Evolutionary conservation across 2,113 vertebrate genomes (phyloP).

Genomic region (Pan paniscus): DNA sequence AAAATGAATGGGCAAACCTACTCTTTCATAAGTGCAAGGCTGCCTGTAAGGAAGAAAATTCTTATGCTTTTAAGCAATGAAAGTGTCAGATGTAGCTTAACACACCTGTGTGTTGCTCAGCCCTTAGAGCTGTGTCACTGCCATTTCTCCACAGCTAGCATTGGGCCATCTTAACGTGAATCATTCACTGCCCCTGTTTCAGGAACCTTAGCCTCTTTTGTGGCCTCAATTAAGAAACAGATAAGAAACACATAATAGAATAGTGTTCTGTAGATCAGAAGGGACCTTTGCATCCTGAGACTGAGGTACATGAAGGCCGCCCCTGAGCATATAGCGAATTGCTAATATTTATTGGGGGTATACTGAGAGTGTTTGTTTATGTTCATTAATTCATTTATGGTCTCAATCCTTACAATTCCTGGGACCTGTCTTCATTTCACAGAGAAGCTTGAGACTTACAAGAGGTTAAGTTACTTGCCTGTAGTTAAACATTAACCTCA

Average conservation of each 20-base stretch:
- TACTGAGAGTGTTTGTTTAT: not conserved
- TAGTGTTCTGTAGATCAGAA: not conserved
- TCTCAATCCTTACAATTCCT: not conserved
- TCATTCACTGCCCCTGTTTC: not conserved
- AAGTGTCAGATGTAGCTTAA: not conserved
- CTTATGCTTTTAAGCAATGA: not conserved
- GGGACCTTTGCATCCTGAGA: too few species aligned
- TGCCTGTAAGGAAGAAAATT: not conserved
- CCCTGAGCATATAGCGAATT: not conserved
- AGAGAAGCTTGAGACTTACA: not conserved
- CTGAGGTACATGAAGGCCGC: fast-evolving
- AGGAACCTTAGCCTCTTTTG: not conserved
- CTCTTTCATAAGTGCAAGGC: not conserved
- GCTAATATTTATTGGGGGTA: not conserved
- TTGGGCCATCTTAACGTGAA: not conserved
- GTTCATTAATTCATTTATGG: not conserved
- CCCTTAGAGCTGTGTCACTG: not conserved
- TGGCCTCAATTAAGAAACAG: not conserved
- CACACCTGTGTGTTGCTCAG: not conserved
- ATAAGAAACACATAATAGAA: not conserved
- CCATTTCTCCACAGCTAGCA: fast-evolving
- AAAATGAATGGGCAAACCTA: not conserved
- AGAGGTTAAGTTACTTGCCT: not conserved
- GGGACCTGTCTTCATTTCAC: not conserved
- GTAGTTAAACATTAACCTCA: not conserved